These are phyloP conservation scores for Prietella phreatophila DNA, from an alignment of 2,113 vertebrate genomes.

Conservation along the genomic window DNA sequence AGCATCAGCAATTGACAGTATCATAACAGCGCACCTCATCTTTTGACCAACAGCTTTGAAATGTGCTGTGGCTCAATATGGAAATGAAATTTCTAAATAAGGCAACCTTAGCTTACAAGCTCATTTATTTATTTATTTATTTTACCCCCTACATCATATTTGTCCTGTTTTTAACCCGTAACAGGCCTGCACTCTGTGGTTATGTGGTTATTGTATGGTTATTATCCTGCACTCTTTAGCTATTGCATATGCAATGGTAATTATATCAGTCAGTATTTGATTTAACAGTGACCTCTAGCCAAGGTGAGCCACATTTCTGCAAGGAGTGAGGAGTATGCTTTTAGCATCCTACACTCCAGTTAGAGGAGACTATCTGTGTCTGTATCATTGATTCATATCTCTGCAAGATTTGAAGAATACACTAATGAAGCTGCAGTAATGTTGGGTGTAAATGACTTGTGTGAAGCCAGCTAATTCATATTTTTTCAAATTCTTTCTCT, in stretches of 20 bases:
- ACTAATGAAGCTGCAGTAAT: constrained; percentile 9
- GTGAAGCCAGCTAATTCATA: neutral
- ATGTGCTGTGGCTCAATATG: constrained; percentile 20
- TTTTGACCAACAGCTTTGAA: constrained; percentile 34
- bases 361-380: constrained; percentile 1
- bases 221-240: neutral
- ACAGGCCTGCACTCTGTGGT: neutral
- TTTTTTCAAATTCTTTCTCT: neutral
- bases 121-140: neutral
- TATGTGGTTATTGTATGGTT: neutral
- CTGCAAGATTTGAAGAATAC: neutral
- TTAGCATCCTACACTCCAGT: constrained; percentile 31
- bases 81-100: constrained; percentile 37
- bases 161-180: neutral
- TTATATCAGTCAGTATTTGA: constrained; percentile 27
- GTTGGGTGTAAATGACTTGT: neutral
- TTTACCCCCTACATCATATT: neutral
- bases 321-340: constrained; percentile 26
- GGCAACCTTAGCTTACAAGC: neutral
- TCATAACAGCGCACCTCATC: constrained; percentile 25
- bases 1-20: constrained; percentile 35
- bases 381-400: constrained; percentile 21
- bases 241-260: constrained; percentile 8
- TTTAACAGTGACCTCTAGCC: constrained; percentile 53
- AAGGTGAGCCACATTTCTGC: constrained; percentile 56